Evolutionary conservation across 2,888 invertebrate species (phyloP).

Genomic region (Camponotus fellah): DNA sequence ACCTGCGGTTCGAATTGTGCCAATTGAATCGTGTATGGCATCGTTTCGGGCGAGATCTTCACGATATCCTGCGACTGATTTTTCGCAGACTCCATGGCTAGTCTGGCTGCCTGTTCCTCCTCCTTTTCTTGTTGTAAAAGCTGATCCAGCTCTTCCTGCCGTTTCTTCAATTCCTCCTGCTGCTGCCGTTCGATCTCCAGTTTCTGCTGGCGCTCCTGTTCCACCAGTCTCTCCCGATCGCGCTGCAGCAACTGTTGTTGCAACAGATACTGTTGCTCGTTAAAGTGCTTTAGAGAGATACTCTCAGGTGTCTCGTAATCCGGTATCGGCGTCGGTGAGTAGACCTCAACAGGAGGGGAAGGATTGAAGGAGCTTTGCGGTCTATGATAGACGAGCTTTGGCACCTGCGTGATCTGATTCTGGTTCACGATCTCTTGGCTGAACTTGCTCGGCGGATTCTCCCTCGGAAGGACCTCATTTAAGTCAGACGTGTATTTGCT

Average conservation of each 20-base stretch:
- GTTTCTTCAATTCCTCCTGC: slow-evolving; percentile 77
- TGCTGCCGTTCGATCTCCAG: slow-evolving; percentile 77
- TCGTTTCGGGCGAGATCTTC: slow-evolving; percentile 40
- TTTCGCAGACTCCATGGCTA: slow-evolving; percentile 60
- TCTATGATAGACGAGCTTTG: slow-evolving; percentile 76
- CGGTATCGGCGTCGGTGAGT: slow-evolving; percentile 56
- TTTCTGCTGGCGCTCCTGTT: slow-evolving; percentile 81
- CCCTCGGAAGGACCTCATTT: slow-evolving; percentile 82
- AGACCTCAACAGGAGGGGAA: slow-evolving; percentile 64
- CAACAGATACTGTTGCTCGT: slow-evolving; percentile 83
- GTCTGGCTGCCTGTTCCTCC: slow-evolving; percentile 67
- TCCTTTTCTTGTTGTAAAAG: slow-evolving; percentile 75
- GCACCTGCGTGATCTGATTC: slow-evolving; percentile 71
- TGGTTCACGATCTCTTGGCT: slow-evolving; percentile 67
- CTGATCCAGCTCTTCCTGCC: slow-evolving; percentile 77
- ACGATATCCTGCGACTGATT: slow-evolving; percentile 63
- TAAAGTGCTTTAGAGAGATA: slow-evolving; percentile 83
- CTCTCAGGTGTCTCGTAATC: slow-evolving; percentile 84
- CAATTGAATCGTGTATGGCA: slow-evolving; percentile 61
- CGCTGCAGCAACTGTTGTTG: slow-evolving; percentile 83
- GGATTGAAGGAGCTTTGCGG: slow-evolving; percentile 77
- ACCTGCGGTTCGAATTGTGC: slow-evolving; percentile 67
- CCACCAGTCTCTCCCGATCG: slow-evolving; percentile 80
- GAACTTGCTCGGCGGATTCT: slow-evolving; percentile 80
- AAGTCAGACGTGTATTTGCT: slow-evolving; percentile 79